Evolutionary conservation across 2,113 vertebrate species (phyloP).

Genomic region (Ptilorrhoa leucosticta): DNA sequence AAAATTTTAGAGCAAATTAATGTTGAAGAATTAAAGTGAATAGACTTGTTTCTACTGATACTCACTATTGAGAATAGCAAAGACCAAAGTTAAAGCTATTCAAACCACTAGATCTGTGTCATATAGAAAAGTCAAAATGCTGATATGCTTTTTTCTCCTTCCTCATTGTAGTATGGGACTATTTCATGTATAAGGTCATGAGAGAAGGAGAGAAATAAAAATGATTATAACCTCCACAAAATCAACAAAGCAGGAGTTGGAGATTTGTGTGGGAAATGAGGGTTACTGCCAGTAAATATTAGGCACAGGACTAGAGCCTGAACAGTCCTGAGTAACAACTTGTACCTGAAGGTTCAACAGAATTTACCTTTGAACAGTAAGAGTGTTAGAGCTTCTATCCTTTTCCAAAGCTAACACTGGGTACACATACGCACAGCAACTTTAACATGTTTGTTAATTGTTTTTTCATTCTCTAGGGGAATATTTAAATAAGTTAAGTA

Average conservation of each 20-base stretch:
- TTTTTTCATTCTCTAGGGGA: background rate
- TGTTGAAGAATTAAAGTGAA: background rate
- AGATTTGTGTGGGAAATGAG: background rate
- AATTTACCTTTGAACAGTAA: background rate
- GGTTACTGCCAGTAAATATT: background rate
- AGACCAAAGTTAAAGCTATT: background rate
- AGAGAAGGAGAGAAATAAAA: background rate
- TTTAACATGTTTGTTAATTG: background rate
- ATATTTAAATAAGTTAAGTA: background rate
- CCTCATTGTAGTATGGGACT: background rate
- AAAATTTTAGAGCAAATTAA: background rate
- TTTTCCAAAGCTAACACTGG: background rate
- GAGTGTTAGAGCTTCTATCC: background rate
- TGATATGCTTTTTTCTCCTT: background rate
- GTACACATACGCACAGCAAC: background rate
- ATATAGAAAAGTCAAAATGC: background rate
- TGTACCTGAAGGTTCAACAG: background rate
- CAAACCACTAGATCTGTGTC: background rate
- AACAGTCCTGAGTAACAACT: background rate
- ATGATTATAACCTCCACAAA: background rate
- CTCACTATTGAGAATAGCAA: background rate
- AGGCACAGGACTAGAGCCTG: background rate
- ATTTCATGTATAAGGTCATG: background rate
- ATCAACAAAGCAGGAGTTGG: background rate
- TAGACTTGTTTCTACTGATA: background rate